Percentiles rank a stretch among this genome's conserved stretches.
phyloP scores from a whole-genome alignment of 2,797 vertebrate genomes.

The Catharus ustulatus region DNA sequence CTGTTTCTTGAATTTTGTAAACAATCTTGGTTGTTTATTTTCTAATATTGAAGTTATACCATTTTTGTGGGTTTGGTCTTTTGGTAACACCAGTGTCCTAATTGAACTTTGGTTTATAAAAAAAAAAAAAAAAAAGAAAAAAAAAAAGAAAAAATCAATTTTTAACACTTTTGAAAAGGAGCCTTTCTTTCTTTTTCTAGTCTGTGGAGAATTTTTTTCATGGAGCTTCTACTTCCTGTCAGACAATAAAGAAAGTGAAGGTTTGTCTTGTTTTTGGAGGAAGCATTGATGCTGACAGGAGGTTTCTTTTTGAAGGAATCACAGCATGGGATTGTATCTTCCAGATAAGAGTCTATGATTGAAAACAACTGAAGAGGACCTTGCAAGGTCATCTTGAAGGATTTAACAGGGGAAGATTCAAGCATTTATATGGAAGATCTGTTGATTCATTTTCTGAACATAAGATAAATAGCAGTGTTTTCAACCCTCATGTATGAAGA shows the following conservation, averaged over 20 bases:
- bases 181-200: background rate
- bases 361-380: constrained; percentile 18
- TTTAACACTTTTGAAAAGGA: background rate
- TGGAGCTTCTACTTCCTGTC: background rate
- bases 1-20: background rate
- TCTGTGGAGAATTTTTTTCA: background rate
- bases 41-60: background rate
- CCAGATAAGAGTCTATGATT: background rate
- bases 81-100: background rate
- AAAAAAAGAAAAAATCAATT: background rate
- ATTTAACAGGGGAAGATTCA: background rate
- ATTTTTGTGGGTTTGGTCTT: background rate
- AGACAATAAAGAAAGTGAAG: background rate
- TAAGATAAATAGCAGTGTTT: background rate
- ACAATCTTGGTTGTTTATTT: accelerated
- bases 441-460: background rate
- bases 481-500: background rate
- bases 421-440: background rate
- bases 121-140: too few species aligned
- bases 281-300: background rate
- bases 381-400: constrained; percentile 12
- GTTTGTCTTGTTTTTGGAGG: background rate
- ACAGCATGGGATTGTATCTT: background rate
- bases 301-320: background rate
- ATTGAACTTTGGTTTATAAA: background rate